These are phyloP conservation scores for Protodeltote pygarga DNA, from an alignment of 2,888 invertebrate genomes.

Conservation along the genomic window DNA sequence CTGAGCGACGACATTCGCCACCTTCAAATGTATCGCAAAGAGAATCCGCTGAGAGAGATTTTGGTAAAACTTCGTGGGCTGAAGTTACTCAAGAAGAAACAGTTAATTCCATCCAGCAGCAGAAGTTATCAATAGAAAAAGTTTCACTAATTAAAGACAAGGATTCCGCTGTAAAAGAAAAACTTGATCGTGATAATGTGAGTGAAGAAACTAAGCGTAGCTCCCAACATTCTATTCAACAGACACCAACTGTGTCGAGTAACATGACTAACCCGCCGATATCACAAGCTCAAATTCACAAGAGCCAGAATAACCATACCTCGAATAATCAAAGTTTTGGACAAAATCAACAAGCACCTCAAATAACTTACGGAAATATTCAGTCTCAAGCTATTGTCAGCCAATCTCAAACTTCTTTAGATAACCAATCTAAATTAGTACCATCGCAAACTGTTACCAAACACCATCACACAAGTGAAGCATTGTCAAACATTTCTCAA, in stretches of 20 bases:
- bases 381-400: constrained; percentile 46
- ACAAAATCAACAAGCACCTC: constrained; percentile 59
- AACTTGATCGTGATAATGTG: constrained; percentile 47
- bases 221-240: constrained; percentile 46
- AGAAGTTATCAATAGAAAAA: constrained; percentile 62
- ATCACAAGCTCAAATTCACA: constrained; percentile 58
- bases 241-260: constrained; percentile 41
- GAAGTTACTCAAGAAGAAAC: constrained; percentile 79
- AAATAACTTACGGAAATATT: constrained; percentile 46
- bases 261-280: constrained; percentile 42
- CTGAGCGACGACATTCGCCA: constrained; percentile 81
- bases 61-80: constrained; percentile 80
- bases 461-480: constrained; percentile 56
- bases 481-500: constrained; percentile 50
- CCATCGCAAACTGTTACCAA: constrained; percentile 54
- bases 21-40: constrained; percentile 71
- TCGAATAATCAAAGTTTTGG: constrained; percentile 55
- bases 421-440: constrained; percentile 57
- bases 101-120: constrained; percentile 46
- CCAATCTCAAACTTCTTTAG: constrained; percentile 60
- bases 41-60: constrained; percentile 82
- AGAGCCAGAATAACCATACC: constrained; percentile 53
- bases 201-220: constrained; percentile 51
- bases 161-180: constrained; percentile 56
- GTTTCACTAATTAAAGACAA: constrained; percentile 55